Evolutionary conservation across 2,888 invertebrate genomes (phyloP), one percentile per base, ranked within the genome.

Genomic region (Agrochola circellaris): DNA sequence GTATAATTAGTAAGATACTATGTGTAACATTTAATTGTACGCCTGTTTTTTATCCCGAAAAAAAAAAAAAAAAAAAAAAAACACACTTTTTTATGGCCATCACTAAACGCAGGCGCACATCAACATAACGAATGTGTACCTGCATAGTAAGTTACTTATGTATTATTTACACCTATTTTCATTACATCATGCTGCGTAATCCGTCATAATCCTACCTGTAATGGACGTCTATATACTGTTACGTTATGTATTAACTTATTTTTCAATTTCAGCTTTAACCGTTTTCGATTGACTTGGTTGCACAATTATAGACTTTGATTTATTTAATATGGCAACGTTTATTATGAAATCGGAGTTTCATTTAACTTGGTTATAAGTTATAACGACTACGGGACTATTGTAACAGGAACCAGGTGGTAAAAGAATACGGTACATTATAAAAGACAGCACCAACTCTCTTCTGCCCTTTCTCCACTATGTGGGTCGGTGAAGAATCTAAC

Each of bases 281-380:
- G 2, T n/a, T 65, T 48, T 42, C 11, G 20, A 61, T 60, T 0
- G 11, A 67, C 11, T 42, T 30, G 11, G 20, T 17, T 76, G 48
- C 58, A 42, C 15, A 30, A 78, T 51, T 51, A 58, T 66, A 38
- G 30, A 48, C n/a, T n/a, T 77, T 77, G 78, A 77, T 76, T 77
- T 77, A 76, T 65, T 38, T 4, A 17, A 30, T 15, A n/a, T 64
- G 11, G 30, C 20, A 34, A 45, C 2, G 17, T 45, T 30, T 23
- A 23, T 64, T 64, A 30, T 30, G 64, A 71, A 71, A 62, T 45
- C 45, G 15, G 7, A 7, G 23, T 30, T 71, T 17, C 2, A 23
- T 42, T 60, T 15, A 38, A 54, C 26, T 20, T 4, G n/a, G 6
- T 26, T 34, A 8, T 5, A 51, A n/a, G 68, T 17, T 54, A 34